Percentiles rank a stretch among this genome's conserved stretches.
These are phyloP conservation scores for Lamellibrachia satsuma DNA, from an alignment of 2,888 invertebrate species.

Conservation along the genomic window DNA sequence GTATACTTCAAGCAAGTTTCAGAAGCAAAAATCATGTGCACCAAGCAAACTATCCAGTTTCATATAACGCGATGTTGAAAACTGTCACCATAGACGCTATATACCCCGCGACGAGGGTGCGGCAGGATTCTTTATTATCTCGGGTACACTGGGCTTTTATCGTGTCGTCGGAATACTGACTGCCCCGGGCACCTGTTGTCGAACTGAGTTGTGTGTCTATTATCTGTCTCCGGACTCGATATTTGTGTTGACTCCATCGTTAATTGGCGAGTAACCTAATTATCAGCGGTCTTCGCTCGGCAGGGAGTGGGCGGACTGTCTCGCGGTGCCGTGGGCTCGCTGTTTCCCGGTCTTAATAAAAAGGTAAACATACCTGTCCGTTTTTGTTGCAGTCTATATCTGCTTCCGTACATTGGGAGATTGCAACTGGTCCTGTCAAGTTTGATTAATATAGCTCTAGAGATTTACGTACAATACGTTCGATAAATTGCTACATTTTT, in stretches of 20 bases:
- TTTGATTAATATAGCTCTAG: too few species aligned
- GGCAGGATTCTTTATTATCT: neutral
- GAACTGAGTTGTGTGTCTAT: neutral
- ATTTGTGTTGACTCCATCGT: neutral
- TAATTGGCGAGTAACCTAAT: neutral
- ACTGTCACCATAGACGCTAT: neutral
- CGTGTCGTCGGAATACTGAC: neutral
- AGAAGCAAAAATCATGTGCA: too few species aligned
- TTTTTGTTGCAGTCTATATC: too few species aligned
- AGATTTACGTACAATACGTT: too few species aligned
- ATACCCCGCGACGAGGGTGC: neutral
- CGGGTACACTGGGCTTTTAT: neutral
- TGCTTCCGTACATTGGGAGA: too few species aligned
- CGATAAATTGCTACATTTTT: too few species aligned
- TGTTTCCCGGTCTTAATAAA: too few species aligned
- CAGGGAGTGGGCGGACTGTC: neutral
- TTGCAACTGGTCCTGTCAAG: too few species aligned
- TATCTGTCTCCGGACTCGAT: neutral
- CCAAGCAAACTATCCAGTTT: too few species aligned
- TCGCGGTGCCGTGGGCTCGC: neutral
- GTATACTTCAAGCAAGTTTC: too few species aligned
- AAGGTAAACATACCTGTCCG: too few species aligned
- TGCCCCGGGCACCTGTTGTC: neutral
- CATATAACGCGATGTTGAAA: neutral
- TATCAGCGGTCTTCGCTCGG: neutral